phyloP scores from a whole-genome alignment of 92 coral and sea anemone genomes.

The Palythoa caribaeorum region DNA sequence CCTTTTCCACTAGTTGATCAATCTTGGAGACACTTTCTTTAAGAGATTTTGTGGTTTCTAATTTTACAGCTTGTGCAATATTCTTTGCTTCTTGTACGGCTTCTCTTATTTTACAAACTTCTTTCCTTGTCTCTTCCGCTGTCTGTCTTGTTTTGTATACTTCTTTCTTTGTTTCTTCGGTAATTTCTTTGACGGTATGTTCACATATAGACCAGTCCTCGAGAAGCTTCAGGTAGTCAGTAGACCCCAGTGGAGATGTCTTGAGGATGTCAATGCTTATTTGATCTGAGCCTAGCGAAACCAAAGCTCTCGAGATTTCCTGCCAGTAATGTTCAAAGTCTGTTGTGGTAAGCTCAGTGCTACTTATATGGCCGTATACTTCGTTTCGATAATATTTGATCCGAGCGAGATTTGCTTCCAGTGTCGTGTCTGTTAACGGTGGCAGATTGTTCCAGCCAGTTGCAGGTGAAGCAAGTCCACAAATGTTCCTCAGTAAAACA shows the following conservation, averaged over 20 bases:
- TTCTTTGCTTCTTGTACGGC: constrained; percentile 35
- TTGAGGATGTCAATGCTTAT: constrained; percentile 33
- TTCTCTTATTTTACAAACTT: constrained; percentile 15
- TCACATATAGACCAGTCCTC: constrained; percentile 18
- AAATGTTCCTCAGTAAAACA: constrained; percentile 44
- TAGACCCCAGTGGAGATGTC: constrained; percentile 29
- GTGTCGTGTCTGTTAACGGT: constrained; percentile 27
- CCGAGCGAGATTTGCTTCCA: constrained; percentile 46
- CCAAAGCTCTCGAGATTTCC: constrained; percentile 33
- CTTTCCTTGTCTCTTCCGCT: constrained; percentile 33
- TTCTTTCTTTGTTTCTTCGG: constrained; percentile 28
- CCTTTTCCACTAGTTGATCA: constrained; percentile 24
- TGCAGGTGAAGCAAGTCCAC: constrained; percentile 44
- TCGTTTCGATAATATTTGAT: constrained; percentile 48
- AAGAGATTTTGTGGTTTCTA: constrained; percentile 13
- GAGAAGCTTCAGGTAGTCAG: constrained; percentile 12
- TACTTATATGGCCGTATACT: constrained; percentile 29
- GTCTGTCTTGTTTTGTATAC: constrained; percentile 27
- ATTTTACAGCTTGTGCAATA: constrained; percentile 10
- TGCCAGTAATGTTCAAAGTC: constrained; percentile 38
- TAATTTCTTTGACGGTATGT: constrained; percentile 23
- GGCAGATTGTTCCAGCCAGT: constrained; percentile 55
- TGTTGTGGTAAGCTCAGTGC: constrained; percentile 12
- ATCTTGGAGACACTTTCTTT: constrained; percentile 14
- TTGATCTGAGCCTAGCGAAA: constrained; percentile 29